Base-by-base conservation (phyloP, 2,797 vertebrate species). In the Schizopygopsis pylzovi region DNA sequence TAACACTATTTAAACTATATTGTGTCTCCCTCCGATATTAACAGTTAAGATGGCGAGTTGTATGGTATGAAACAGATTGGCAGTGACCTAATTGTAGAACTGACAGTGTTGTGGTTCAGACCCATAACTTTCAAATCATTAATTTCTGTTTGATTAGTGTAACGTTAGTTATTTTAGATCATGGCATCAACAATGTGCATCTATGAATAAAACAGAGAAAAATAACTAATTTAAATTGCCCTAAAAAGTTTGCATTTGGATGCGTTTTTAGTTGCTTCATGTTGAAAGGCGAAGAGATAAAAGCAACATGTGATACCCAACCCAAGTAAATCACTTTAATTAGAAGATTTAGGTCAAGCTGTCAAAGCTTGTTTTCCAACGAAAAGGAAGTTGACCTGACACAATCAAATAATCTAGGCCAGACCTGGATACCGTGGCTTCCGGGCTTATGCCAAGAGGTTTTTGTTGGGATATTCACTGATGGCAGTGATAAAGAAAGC, bases 321-420 rank as follows among this genome's bases (percentile, higher is more conserved):
- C 18, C 12, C 9, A n/a, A 75, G 22, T 65, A 54, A 73, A 81
- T 54, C 33, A 28, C 41, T 78, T 84, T 71, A 71, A 79, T 45
- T 59, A 79, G 47, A 59, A 47, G 83, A 85, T 85, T 61, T 79
- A 79, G 76, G 83, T 72, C 83, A 80, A 65, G 78, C 52, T 80
- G 22, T 28, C 43, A 65, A 65, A 85, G 70, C 54, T 75, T 16
- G 18, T 28, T 11, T 75, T 83, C 10, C n/a, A 56, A 39, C n/a
- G 20, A 63, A 85, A 54, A 80, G 56, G 56, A 75, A 75, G 11
- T 75, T 41, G 43, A 88, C 87, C 87, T 85, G 45, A 59, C 68
- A 81, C 88, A 92, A 90, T 68, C 91, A 76, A 81, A 86, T 82
- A 91, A 94, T 92, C 87, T 93, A 90, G 93, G 92, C 91, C 91